Conservation (phyloP, 2,888 invertebrate species). For the Octonoba sinensis region DNA sequence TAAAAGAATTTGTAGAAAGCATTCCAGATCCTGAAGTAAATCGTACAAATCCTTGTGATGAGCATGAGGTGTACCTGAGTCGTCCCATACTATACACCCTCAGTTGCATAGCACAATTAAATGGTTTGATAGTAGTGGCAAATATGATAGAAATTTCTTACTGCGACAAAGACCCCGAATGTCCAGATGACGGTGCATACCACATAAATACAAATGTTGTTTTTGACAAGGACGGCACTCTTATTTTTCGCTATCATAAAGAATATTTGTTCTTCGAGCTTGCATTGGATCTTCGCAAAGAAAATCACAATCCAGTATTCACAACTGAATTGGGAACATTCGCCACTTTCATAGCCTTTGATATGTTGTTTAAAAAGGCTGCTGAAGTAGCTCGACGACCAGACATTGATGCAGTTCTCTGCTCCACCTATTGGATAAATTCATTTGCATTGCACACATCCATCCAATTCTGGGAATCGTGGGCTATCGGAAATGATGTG, state of each 20-base stretch:
- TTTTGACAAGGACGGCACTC: conserved; percentile 80
- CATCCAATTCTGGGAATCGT: conserved; percentile 79
- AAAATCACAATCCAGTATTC: conserved; percentile 66
- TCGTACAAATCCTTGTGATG: conserved; percentile 58
- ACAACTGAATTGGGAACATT: conserved; percentile 74
- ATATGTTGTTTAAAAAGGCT: conserved; percentile 82
- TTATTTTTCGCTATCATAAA: conserved; percentile 78
- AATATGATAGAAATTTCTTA: conserved; percentile 79
- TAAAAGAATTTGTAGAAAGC: conserved; percentile 48
- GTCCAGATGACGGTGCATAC: conserved; percentile 72
- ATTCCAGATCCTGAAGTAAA: conserved; percentile 55
- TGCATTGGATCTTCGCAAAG: conserved; percentile 68
- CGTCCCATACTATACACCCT: conserved; percentile 66
- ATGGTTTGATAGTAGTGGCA: conserved; percentile 79
- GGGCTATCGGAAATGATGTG: conserved; percentile 78
- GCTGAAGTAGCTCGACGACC: conserved; percentile 75
- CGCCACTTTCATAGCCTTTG: conserved; percentile 87
- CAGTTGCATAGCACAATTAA: conserved; percentile 76
- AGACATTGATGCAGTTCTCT: conserved; percentile 77
- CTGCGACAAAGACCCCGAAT: conserved; percentile 75
- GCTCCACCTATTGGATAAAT: conserved; percentile 85
- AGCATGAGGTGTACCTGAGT: conserved; percentile 64
- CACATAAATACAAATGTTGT: conserved; percentile 81
- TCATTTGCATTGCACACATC: conserved; percentile 79
- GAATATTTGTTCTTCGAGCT: conserved; percentile 68